Evolutionary conservation across 1,140 invertebrate species (phyloP).

Genomic region (Ceratitis capitata): DNA sequence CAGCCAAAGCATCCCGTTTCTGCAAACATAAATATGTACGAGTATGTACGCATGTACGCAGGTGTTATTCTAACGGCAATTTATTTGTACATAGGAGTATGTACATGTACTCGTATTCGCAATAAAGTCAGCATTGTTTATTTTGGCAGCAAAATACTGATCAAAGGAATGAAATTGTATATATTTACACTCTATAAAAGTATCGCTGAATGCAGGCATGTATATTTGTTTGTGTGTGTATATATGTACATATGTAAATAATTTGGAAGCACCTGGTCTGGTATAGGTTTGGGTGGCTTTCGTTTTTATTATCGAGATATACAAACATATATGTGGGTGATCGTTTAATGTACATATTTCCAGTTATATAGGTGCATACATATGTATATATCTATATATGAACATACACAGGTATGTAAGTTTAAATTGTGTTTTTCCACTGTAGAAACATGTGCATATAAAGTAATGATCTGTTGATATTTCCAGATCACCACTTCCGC

Average conservation of each 20-base stretch:
- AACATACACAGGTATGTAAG: not conserved
- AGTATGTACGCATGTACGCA: not conserved
- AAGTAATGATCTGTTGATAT: not conserved
- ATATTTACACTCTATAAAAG: conserved; percentile 13
- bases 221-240: not conserved
- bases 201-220: not conserved
- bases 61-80: too few relatives aligned
- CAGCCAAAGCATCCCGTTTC: not conserved
- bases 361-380: not conserved
- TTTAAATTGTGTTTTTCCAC: not conserved
- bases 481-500: not conserved
- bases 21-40: not conserved
- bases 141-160: not conserved
- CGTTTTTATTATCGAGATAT: not conserved
- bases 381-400: not conserved
- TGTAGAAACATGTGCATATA: not conserved
- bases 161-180: conserved; percentile 9
- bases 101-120: not conserved
- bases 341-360: too few relatives aligned
- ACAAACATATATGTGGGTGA: not conserved
- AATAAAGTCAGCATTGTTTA: conserved; percentile 3
- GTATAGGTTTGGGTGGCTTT: not conserved
- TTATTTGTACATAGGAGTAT: too few relatives aligned
- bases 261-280: not conserved
- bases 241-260: not conserved